A percentile compares a stretch with the other conserved stretches of the same genome.
Evolutionary conservation across 35 echinoderm and acorn worm genomes (phyloP).

Genomic region (Lytechinus pictus): DNA sequence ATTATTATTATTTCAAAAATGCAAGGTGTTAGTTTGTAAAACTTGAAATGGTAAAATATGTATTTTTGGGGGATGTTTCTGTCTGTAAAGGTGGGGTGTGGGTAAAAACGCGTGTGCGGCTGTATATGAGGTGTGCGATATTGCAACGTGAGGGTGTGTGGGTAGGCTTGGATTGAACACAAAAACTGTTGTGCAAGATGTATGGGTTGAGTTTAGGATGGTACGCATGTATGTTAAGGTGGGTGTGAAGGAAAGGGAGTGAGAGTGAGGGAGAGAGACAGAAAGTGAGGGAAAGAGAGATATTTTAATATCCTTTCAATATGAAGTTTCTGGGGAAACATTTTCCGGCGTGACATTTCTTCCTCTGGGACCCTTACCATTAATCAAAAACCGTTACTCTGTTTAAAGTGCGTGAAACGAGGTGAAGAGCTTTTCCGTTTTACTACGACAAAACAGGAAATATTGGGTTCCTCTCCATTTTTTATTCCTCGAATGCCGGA

Average conservation of each 20-base stretch:
- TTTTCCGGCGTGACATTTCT: neutral
- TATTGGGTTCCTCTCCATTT: neutral
- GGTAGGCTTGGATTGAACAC: too few species aligned
- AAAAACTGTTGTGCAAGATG: too few species aligned
- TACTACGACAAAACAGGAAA: neutral
- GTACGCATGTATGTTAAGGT: too few species aligned
- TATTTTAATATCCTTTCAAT: neutral
- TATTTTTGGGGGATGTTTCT: too few species aligned
- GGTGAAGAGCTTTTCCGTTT: conserved; percentile 17
- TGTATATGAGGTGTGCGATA: too few species aligned
- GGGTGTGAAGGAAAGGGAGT: neutral
- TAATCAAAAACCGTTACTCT: conserved; percentile 4
- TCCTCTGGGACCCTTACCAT: neutral
- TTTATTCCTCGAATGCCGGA: neutral
- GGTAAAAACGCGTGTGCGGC: too few species aligned
- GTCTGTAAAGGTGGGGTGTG: too few species aligned
- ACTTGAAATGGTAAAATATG: too few species aligned
- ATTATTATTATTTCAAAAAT: too few species aligned
- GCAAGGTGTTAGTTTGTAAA: too few species aligned
- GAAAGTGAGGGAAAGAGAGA: neutral
- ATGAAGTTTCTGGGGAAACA: conserved; percentile 13
- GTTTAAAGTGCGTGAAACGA: neutral
- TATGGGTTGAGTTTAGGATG: too few species aligned
- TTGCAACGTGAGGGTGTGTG: too few species aligned
- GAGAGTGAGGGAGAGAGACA: neutral